phyloP scores from a whole-genome alignment of 2,888 invertebrate genomes.

The Andrena dorsata region DNA sequence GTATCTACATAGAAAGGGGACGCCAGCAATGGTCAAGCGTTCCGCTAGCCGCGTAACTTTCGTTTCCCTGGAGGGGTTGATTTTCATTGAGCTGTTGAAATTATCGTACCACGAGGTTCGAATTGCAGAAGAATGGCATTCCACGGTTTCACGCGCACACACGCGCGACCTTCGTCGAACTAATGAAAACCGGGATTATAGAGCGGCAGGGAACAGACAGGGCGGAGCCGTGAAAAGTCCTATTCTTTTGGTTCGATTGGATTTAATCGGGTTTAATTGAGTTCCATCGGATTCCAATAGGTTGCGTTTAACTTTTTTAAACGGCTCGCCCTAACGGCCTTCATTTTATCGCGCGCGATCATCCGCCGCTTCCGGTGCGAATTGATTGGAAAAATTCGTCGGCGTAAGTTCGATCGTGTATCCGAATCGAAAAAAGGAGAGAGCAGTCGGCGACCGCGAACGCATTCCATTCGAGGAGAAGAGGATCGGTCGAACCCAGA shows the following conservation, averaged over 20 bases:
- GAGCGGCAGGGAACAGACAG: not conserved
- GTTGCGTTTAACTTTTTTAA: constrained; percentile 42
- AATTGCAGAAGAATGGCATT: not conserved
- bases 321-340: not conserved
- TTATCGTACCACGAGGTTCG: not conserved
- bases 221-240: constrained; percentile 24
- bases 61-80: too few relatives aligned
- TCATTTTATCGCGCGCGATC: constrained; percentile 16
- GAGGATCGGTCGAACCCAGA: constrained; percentile 26
- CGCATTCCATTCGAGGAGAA: constrained; percentile 10
- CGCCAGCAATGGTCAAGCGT: too few relatives aligned
- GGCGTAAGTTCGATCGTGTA: constrained; percentile 14
- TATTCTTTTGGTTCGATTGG: constrained; percentile 46
- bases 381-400: constrained; percentile 21
- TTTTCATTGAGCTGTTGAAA: too few relatives aligned
- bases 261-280: constrained; percentile 59
- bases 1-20: too few relatives aligned
- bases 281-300: constrained; percentile 55
- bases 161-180: constrained; percentile 1
- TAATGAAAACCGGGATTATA: constrained; percentile 12
- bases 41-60: too few relatives aligned
- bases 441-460: not conserved
- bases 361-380: constrained; percentile 5
- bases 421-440: not conserved
- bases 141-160: constrained; percentile 19